These are phyloP conservation scores for Phylloscopus trochiloides DNA, from an alignment of 2,113 vertebrate species.

Conservation along the genomic window DNA sequence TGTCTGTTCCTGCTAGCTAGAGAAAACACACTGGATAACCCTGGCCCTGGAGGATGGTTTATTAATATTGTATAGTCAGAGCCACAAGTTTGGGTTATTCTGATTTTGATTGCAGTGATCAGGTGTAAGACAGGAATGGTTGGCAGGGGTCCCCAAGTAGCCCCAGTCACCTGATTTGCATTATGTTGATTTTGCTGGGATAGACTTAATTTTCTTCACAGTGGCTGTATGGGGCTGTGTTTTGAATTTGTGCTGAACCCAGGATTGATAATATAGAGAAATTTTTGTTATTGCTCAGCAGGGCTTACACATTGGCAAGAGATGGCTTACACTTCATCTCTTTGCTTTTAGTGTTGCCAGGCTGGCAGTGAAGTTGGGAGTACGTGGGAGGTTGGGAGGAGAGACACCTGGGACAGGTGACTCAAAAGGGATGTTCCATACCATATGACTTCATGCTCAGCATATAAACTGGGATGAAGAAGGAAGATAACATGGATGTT, in stretches of 20 bases:
- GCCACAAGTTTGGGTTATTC: background rate
- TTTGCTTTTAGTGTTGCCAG: accelerated
- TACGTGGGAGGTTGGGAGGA: background rate
- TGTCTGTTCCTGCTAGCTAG: background rate
- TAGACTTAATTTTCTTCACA: background rate
- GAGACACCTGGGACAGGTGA: background rate
- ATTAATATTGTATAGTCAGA: background rate
- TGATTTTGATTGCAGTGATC: background rate
- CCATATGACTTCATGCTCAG: background rate
- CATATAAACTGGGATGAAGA: accelerated
- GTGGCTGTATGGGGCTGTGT: background rate
- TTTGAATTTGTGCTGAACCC: background rate
- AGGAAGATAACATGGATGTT: background rate
- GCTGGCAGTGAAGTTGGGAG: accelerated
- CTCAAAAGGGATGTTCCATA: background rate
- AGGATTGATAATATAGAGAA: background rate
- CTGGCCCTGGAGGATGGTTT: background rate
- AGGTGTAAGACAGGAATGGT: background rate
- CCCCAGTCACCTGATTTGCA: background rate
- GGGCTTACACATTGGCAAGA: background rate
- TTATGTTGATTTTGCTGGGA: background rate
- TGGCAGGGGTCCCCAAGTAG: background rate
- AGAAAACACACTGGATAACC: background rate
- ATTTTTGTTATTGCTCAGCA: background rate
- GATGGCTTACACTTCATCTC: too few relatives aligned